Conservation (phyloP, 2,888 invertebrate species). For the Standfussiana lucernea region DNA sequence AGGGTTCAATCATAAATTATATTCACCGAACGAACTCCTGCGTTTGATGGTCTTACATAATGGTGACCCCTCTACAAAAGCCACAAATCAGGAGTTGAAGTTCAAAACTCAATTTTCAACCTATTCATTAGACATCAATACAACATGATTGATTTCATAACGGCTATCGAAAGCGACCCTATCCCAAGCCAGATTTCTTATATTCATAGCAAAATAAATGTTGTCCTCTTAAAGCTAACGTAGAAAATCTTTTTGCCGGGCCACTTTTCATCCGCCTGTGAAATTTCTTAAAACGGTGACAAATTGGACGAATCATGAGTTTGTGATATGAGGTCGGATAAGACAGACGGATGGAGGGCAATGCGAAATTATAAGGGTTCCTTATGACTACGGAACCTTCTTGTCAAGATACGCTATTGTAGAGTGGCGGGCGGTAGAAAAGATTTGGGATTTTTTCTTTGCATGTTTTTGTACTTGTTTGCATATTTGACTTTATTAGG, state of each 20-base stretch:
- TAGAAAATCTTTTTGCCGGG: conserved; percentile 40
- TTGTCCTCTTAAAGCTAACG: conserved; percentile 18
- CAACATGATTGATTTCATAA: conserved; percentile 50
- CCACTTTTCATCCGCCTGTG: conserved; percentile 45
- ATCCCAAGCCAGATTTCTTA: background rate
- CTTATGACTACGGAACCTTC: conserved; percentile 46
- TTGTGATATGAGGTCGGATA: conserved; percentile 64
- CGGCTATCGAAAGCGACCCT: conserved; percentile 13
- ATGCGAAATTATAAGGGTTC: conserved; percentile 59
- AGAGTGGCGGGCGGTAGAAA: conserved; percentile 11
- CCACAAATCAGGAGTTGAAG: conserved; percentile 54
- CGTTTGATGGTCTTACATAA: conserved; percentile 45
- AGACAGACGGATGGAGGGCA: conserved; percentile 53
- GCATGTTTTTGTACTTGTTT: conserved; percentile 18
- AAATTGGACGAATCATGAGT: conserved; percentile 67
- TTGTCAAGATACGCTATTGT: conserved; percentile 35
- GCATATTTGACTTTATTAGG: background rate
- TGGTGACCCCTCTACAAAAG: conserved; percentile 41
- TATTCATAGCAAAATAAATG: conserved; percentile 38
- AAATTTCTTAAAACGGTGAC: conserved; percentile 67
- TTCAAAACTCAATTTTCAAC: conserved; percentile 49
- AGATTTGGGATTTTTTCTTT: conserved; percentile 26
- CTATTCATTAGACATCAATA: conserved; percentile 49
- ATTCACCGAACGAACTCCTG: conserved; percentile 39
- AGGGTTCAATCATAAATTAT: conserved; percentile 43